Evolutionary conservation across 2,113 vertebrate species (phyloP).

Genomic region (Gambusia holbrooki): DNA sequence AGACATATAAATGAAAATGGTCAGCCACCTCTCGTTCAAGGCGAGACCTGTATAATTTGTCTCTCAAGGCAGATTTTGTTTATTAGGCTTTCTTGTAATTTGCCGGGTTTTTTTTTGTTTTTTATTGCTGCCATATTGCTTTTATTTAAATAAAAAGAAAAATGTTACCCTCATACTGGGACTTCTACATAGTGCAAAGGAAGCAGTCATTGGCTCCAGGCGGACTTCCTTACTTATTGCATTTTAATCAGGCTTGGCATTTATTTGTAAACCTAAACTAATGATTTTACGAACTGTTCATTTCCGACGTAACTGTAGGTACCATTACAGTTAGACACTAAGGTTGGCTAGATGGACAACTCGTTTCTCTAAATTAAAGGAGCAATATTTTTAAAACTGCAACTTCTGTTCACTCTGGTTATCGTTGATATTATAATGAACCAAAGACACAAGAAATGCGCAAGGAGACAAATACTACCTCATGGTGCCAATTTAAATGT

Average conservation of each 20-base stretch:
- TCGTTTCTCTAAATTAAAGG: background rate
- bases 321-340: too few relatives aligned
- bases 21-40: background rate
- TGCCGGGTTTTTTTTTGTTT: background rate
- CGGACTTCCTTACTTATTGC: background rate
- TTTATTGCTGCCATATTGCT: background rate
- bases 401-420: background rate
- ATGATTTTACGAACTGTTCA: too few relatives aligned
- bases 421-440: background rate
- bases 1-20: background rate
- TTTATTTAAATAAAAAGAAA: background rate
- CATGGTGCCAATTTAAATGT: conserved; percentile 5
- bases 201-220: background rate
- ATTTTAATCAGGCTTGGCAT: background rate
- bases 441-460: background rate
- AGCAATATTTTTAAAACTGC: background rate
- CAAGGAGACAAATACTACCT: background rate
- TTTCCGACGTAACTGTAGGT: too few relatives aligned
- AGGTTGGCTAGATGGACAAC: too few relatives aligned
- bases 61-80: background rate
- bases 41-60: background rate
- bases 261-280: too few relatives aligned
- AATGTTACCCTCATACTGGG: background rate
- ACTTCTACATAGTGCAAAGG: background rate
- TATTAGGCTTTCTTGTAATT: background rate